Conservation (phyloP, 2,797 vertebrate species). For the Enteromius argenteus region DNA sequence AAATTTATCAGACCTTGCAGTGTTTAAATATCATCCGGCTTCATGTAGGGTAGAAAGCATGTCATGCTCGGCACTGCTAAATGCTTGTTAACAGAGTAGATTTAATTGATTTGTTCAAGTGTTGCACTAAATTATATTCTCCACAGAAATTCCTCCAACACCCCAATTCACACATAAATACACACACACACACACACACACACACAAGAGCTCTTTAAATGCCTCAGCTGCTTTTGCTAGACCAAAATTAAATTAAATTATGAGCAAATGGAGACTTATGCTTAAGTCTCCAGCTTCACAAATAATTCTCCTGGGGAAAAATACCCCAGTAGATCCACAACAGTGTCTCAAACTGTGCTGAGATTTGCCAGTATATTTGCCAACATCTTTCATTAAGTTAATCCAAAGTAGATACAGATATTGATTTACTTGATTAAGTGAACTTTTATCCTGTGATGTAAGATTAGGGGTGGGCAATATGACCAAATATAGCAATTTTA, state of each 20-base stretch:
- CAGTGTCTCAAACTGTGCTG: not conserved
- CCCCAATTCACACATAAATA: not conserved
- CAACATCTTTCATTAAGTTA: not conserved
- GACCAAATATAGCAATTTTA: no score
- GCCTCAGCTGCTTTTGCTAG: not conserved
- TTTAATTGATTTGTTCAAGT: not conserved
- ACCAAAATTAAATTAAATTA: not conserved
- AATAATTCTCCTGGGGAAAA: not conserved
- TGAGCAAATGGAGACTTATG: not conserved
- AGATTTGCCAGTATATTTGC: not conserved
- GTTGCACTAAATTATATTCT: not conserved
- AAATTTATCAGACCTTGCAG: conserved; percentile 4
- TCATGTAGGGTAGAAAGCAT: not conserved
- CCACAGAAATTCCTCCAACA: not conserved
- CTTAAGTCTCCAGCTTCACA: not conserved
- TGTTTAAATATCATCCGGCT: not conserved
- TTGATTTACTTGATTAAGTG: not conserved
- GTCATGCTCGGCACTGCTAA: not conserved
- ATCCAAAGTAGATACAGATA: not conserved
- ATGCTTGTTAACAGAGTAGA: conserved; percentile 3
- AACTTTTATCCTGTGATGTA: not conserved
- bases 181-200: no score
- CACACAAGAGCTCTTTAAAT: not conserved
- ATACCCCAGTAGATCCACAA: not conserved
- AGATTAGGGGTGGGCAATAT: not conserved